Evolutionary conservation across 2,113 vertebrate species (phyloP).

Genomic region (Gopherus evgoodei): DNA sequence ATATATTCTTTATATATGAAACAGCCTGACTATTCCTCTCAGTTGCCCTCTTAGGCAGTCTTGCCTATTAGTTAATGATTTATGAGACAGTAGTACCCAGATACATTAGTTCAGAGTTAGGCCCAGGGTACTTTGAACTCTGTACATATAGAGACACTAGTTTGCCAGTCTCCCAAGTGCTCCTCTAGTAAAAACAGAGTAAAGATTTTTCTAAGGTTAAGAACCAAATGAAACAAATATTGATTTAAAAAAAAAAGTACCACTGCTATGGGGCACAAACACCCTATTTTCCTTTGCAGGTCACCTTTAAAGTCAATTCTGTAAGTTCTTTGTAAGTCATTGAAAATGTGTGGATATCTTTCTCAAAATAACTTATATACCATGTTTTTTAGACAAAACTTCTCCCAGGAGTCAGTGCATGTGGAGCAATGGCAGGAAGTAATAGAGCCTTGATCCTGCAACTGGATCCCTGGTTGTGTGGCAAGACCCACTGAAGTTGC

Average conservation of each 20-base stretch:
- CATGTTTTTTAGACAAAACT: background rate
- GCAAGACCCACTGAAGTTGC: background rate
- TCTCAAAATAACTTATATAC: background rate
- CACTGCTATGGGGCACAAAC: background rate
- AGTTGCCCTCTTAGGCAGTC: background rate
- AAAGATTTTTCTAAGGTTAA: conserved; percentile 6
- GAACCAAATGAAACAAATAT: background rate
- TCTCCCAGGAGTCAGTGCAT: background rate
- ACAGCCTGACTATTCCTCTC: background rate
- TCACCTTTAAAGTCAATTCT: background rate
- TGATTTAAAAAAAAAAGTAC: background rate
- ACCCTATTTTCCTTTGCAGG: background rate
- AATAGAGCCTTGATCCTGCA: background rate
- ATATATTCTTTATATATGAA: conserved; percentile 8
- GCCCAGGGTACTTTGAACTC: background rate
- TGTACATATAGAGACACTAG: background rate
- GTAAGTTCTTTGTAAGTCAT: background rate
- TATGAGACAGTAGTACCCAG: background rate
- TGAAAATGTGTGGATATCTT: background rate
- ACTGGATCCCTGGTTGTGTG: background rate
- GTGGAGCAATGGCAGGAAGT: background rate
- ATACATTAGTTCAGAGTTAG: background rate
- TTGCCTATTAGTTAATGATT: background rate
- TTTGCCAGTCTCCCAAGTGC: background rate
- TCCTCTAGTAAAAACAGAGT: background rate